Evolutionary conservation across 2,888 invertebrate species (phyloP).

Genomic region (Cepaea hortensis): DNA sequence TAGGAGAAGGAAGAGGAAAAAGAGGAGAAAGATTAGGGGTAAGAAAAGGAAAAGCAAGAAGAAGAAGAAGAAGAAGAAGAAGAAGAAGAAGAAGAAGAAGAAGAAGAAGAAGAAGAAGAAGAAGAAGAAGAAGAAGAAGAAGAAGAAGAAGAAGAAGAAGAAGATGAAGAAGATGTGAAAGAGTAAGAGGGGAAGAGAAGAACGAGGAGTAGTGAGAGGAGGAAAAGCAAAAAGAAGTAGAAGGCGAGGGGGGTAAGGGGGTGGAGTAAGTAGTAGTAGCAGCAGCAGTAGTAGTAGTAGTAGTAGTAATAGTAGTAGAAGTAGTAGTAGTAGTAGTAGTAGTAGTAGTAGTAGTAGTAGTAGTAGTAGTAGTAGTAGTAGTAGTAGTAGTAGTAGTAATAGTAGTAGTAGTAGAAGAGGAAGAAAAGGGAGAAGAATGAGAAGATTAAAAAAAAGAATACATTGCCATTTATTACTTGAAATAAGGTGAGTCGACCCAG

Average conservation of each 20-base stretch:
- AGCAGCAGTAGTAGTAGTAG: not conserved
- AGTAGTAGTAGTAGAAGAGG: not conserved
- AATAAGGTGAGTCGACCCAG: too few relatives aligned
- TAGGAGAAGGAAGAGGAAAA: not conserved
- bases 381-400: not conserved
- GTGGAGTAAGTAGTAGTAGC: too few relatives aligned
- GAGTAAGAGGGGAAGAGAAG: not conserved
- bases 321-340: not conserved
- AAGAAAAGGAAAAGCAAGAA: not conserved
- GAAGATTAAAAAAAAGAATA: too few relatives aligned
- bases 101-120: not conserved
- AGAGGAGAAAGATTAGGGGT: not conserved
- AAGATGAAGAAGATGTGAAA: not conserved
- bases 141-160: not conserved
- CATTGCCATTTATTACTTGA: too few relatives aligned
- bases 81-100: not conserved
- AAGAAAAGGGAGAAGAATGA: not conserved
- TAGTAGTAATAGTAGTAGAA: not conserved
- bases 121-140: not conserved
- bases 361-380: constrained; percentile 5
- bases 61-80: not conserved
- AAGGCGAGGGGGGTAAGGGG: not conserved
- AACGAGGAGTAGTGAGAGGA: not conserved
- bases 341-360: not conserved
- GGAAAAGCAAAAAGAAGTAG: constrained; percentile 8